Percentiles rank a stretch among this genome's conserved stretches.
These are phyloP conservation scores for Taphrorychus bicolor DNA, from an alignment of 2,888 invertebrate genomes.

Conservation along the genomic window DNA sequence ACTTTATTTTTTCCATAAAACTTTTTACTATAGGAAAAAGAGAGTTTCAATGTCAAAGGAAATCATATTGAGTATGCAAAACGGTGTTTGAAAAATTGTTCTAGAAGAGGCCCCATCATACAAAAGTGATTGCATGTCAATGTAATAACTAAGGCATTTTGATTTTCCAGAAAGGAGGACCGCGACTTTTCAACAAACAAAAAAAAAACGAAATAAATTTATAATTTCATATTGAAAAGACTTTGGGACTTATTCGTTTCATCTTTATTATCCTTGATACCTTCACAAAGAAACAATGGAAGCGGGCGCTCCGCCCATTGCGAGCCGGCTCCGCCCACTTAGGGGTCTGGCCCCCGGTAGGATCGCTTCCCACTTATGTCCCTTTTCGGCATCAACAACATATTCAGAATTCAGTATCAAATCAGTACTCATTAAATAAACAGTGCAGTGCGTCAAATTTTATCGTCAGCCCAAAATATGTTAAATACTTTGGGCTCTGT, in stretches of 20 bases:
- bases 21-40: no score
- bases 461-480: constrained; percentile 48
- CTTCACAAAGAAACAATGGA: constrained; percentile 38
- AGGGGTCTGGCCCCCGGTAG: constrained; percentile 54
- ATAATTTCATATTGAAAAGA: constrained; percentile 37
- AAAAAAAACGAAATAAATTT: constrained; percentile 23
- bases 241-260: constrained; percentile 37
- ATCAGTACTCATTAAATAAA: constrained; percentile 64
- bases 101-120: not conserved
- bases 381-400: constrained; percentile 55
- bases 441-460: constrained; percentile 59
- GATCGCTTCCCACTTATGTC: constrained; percentile 56
- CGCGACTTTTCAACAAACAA: not conserved
- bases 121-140: not conserved
- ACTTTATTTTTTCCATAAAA: no score
- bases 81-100: no score
- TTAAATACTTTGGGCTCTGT: constrained; percentile 60
- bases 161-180: not conserved
- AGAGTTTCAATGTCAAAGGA: no score
- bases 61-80: no score
- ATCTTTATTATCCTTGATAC: constrained; percentile 39
- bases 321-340: constrained; percentile 47
- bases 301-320: constrained; percentile 25
- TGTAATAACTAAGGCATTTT: not conserved
- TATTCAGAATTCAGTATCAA: constrained; percentile 62